Base-by-base conservation (phyloP, 2,888 invertebrate genomes). In the Nephrocerus scutellatus region DNA sequence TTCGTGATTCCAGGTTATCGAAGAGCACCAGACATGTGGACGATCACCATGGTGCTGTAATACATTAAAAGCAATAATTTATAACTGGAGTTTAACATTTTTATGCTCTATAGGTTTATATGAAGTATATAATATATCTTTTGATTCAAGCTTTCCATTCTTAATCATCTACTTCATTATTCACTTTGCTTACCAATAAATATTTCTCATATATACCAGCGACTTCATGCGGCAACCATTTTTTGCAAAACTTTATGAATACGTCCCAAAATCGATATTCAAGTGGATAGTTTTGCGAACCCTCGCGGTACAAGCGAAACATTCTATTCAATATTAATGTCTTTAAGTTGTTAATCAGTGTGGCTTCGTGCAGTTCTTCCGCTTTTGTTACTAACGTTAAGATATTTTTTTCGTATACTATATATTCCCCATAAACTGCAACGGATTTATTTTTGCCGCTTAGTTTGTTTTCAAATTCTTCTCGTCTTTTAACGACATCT, bases 171-270 rank as follows among this genome's bases (percentile, higher is more conserved):
- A n/a, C n/a, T n/a, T n/a, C n/a, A 28, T 8, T 28, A 19, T 6
- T 12, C 21, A 2, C n/a, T 8, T 19, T 21, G 38, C 57, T 49
- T 62, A 79, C 79, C 71, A 76, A 74, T 30, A 79, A 57, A 74
- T 79, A 76, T 58, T 74, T 74, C 44, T 75, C 74, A 45, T 79
- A 73, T 35, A 75, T 73, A 12, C 72, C 70, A 7, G 75, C 72
- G 13, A 77, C 72, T 30, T 76, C 73, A 35, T 70, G 60, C 16
- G 71, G 63, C 50, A 74, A 76, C 6, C 75, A 77, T 59, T 77
- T 74, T 53, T 77, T 80, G 54, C 83, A 83, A 61, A 88, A 90
- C 54, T 83, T 82, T 36, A 90, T 80, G 55, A 83, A 84, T 28
- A 82, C 79, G 53, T 84, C 72, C 78, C 84, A 87, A 39, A 89